Conservation (phyloP, 2,113 vertebrate species). For the Elephas maximus region DNA sequence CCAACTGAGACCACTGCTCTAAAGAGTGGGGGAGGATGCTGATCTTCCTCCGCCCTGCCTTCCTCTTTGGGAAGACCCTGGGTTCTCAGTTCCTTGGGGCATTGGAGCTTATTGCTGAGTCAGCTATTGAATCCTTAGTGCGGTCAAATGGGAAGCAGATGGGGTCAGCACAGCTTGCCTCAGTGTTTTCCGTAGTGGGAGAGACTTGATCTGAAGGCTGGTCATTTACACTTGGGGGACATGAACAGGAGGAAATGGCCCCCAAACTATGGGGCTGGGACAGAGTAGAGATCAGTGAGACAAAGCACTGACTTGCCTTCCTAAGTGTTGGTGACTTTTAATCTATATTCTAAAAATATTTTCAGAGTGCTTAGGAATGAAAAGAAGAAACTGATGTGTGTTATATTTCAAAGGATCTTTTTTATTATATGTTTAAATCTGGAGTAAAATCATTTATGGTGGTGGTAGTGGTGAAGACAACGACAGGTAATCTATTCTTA, state of each 20-base stretch:
- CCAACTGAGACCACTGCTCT: background rate
- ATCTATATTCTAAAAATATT: background rate
- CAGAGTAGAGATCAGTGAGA: background rate
- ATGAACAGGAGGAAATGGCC: background rate
- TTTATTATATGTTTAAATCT: background rate
- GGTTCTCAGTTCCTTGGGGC: background rate
- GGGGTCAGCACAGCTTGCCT: background rate
- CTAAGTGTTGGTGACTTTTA: background rate
- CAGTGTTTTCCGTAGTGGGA: background rate
- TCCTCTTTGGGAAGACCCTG: background rate
- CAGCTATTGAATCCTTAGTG: background rate
- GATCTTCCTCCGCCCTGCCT: background rate
- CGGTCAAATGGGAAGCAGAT: background rate
- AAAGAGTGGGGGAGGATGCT: background rate
- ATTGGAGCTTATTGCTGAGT: background rate
- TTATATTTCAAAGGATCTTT: background rate
- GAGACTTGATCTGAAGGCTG: background rate
- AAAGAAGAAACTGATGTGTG: background rate
- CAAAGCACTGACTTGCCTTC: background rate
- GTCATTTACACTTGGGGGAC: background rate
- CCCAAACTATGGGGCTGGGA: background rate
- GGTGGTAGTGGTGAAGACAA: background rate
- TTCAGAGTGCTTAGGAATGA: background rate
- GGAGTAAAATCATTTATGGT: background rate
- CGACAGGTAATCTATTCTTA: background rate